Evolutionary conservation across 1,140 invertebrate genomes (phyloP), one percentile per base, ranked within the genome.

Genomic region (Heliconius nattereri): DNA sequence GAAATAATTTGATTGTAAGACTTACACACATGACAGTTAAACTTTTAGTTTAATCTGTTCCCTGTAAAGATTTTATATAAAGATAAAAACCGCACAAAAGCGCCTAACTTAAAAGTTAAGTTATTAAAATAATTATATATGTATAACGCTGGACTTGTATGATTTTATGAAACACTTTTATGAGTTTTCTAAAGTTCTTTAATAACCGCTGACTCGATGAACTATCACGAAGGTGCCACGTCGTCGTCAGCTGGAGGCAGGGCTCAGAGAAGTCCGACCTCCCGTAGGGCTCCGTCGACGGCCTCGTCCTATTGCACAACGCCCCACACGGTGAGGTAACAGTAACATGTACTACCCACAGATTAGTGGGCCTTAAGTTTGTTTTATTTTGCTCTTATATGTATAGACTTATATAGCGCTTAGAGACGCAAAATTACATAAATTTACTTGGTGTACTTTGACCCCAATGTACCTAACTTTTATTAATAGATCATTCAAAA

Each of bases 241-340:
- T 70, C n/a, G 74, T 45, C 70, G 19, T 54, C 79, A 78, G 79
- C 76, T 52, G 60, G 70, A 66, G 83, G 73, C n/a, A 57, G 23
- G 79, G 77, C 81, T 90, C 86, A 94, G 70, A 94, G 91, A 19
- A 94, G 91, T 2, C 92, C 92, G 81, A 93, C 91, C 76, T 94
- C 92, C 9, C 92, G 91, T 37, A 94, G 90, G 45, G 90, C 90
- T 71, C 90, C 92, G 78, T 94, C 92, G 85, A 94, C 92, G 49
- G 90, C 92, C 88, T 94, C 92, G 87, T 94, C 92, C 92, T 94
- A 90, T 82, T 73, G 85, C 85, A 89, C 85, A 83, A 71, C 84
- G 84, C 83, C 82, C 80, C 77, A 78, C 73, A 72, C 37, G 72
- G 45, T 75, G 66, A 72, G 45, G 45, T 66, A 73, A 78, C 60